These are phyloP conservation scores for Drosophila sordidula DNA, from an alignment of 2,888 invertebrate species.

Conservation along the genomic window DNA sequence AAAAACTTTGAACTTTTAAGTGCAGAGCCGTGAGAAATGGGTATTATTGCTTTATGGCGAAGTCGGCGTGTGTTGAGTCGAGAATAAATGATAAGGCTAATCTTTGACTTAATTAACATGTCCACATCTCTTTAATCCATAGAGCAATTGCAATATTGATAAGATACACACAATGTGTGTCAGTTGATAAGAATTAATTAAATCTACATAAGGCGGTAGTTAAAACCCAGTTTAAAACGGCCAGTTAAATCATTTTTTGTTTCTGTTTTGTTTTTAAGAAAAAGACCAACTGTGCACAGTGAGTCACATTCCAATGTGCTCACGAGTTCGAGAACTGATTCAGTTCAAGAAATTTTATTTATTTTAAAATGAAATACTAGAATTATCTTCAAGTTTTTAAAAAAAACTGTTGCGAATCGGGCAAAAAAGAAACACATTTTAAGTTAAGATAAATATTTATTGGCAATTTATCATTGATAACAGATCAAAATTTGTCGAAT, in stretches of 20 bases:
- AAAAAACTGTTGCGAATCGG: no score
- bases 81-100: conserved; percentile 19
- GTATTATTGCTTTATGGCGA: conserved; percentile 9
- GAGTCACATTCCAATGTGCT: no score
- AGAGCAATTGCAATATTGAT: background rate
- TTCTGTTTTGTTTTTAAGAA: background rate
- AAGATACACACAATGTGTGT: background rate
- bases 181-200: conserved; percentile 4
- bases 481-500: background rate
- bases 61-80: conserved; percentile 5
- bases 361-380: no score
- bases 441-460: background rate
- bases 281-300: background rate
- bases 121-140: conserved; percentile 4
- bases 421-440: no score
- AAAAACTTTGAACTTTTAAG: conserved; percentile 40
- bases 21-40: conserved; percentile 11
- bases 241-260: background rate
- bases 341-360: background rate
- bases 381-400: no score
- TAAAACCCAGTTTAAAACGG: background rate
- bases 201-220: background rate
- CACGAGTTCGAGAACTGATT: background rate
- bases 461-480: background rate
- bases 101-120: conserved; percentile 24